Percentiles rank a stretch among this genome's conserved stretches.
These are phyloP conservation scores for Dorcus parallelipipedus DNA, from an alignment of 2,888 invertebrate genomes.

Conservation along the genomic window DNA sequence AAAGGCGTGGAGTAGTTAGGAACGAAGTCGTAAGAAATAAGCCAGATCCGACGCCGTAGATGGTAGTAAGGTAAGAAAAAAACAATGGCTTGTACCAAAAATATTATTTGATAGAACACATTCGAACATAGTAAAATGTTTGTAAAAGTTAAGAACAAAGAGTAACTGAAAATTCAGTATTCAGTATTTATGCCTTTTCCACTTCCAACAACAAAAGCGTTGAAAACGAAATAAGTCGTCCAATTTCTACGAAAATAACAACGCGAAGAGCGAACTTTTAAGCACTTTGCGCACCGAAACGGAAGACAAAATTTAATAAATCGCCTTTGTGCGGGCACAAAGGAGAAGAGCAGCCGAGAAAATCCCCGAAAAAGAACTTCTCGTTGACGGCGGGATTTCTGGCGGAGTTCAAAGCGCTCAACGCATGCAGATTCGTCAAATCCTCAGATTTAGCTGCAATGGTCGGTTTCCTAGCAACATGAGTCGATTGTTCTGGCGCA, in stretches of 20 bases:
- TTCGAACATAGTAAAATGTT: too few relatives aligned
- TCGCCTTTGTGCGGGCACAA: conserved; percentile 8
- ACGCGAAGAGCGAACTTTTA: conserved; percentile 1
- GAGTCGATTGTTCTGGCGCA: conserved; percentile 47
- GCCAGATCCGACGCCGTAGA: too few relatives aligned
- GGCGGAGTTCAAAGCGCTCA: conserved; percentile 14
- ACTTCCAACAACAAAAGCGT: too few relatives aligned
- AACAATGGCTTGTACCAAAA: too few relatives aligned
- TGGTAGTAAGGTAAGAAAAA: too few relatives aligned
- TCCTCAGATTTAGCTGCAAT: conserved; percentile 48
- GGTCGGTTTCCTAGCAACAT: conserved; percentile 47
- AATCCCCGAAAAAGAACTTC: neutral
- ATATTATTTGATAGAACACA: too few relatives aligned
- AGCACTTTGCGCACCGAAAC: conserved; percentile 1
- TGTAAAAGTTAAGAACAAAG: too few relatives aligned
- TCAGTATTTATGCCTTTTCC: too few relatives aligned
- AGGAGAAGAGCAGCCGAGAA: conserved; percentile 3
- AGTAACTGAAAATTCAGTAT: too few relatives aligned
- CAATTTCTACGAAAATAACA: conserved; percentile 10
- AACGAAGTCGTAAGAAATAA: too few relatives aligned
- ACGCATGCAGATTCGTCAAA: conserved; percentile 48
- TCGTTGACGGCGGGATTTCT: neutral
- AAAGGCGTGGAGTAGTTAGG: too few relatives aligned
- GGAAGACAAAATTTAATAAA: conserved; percentile 9
- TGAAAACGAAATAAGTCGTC: too few relatives aligned